A percentile compares a stretch with the other conserved stretches of the same genome.
phyloP scores from a whole-genome alignment of 2,113 vertebrate species.

The Scophthalmus maximus region DNA sequence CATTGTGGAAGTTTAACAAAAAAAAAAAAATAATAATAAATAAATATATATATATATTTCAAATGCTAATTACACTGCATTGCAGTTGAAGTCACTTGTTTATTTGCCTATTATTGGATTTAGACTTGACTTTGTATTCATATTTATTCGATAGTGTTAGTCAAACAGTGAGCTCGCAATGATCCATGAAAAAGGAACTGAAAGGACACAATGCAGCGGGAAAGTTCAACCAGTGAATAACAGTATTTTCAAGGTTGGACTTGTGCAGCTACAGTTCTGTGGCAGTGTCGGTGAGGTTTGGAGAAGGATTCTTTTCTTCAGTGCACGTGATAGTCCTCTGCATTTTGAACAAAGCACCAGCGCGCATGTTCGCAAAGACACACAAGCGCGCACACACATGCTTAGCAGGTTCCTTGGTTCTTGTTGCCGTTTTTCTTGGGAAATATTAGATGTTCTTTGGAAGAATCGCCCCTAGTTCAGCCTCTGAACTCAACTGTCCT shows the following conservation, averaged over 20 bases:
- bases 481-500: too few relatives aligned
- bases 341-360: not conserved
- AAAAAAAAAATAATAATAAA: too few relatives aligned
- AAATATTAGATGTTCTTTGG: not conserved
- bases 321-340: not conserved
- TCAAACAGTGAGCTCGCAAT: too few relatives aligned
- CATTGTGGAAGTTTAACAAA: too few relatives aligned
- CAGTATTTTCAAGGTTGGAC: not conserved
- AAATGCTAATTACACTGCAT: too few relatives aligned
- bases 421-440: not conserved
- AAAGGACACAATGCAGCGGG: too few relatives aligned
- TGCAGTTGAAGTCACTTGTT: too few relatives aligned
- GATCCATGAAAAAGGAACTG: too few relatives aligned
- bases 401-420: not conserved
- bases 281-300: not conserved
- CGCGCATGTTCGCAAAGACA: not conserved
- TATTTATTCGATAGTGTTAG: not conserved
- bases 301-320: not conserved
- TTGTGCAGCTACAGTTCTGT: not conserved
- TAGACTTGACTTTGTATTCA: constrained; percentile 7
- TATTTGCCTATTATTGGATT: too few relatives aligned
- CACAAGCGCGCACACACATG: not conserved
- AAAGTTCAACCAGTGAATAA: not conserved
- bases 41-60: too few relatives aligned
- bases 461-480: too few relatives aligned